Evolutionary conservation across 2,888 invertebrate genomes (phyloP), one percentile per base, ranked within the genome.

Genomic region (Corbicula japonica): DNA sequence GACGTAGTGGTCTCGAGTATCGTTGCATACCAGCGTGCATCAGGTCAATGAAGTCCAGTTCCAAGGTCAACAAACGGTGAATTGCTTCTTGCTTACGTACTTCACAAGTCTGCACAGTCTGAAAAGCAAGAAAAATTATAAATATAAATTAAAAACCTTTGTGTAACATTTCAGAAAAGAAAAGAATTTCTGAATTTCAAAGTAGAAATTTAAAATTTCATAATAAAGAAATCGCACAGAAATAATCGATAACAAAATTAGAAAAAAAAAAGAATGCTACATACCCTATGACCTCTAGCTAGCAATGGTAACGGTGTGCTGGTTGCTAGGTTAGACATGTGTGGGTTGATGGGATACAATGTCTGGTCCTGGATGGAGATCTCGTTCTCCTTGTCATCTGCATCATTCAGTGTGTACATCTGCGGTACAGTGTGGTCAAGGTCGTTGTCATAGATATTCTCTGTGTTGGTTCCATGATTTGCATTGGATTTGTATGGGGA

Each of bases 11-110:
- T 10, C 91, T 83, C 1, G 90, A 91, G 74, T 89, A 93, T 46
- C 91, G 77, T 84, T 92, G 90, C 68, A 92, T 90, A 48, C 92
- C 93, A 68, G 84, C 85, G 80, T 91, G 91, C 92, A 93, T 92
- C 62, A 87, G 82, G 65, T 89, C 87, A 18, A 92, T 90, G 76
- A 90, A 92, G 58, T 91, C 90, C 15, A 89, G 82, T 80, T 93
- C 93, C 44, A 91, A 62, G 35, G 85, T 88, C 69, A 92, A 75
- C 71, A 92, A 71, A 15, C 89, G 83, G 48, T 91, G 88, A 23
- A 91, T 88, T 8, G 89, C 89, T 65, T 90, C 89, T 71, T 88
- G 87, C 56, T 88, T 89, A 21, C 86, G 76, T 73, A 77, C 71
- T 34, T 89, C 87, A 38, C 66, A 52, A 28, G 86, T 82, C 41